These are phyloP conservation scores for Eudorcas thomsonii DNA, from an alignment of 2,113 vertebrate species.

Conservation along the genomic window DNA sequence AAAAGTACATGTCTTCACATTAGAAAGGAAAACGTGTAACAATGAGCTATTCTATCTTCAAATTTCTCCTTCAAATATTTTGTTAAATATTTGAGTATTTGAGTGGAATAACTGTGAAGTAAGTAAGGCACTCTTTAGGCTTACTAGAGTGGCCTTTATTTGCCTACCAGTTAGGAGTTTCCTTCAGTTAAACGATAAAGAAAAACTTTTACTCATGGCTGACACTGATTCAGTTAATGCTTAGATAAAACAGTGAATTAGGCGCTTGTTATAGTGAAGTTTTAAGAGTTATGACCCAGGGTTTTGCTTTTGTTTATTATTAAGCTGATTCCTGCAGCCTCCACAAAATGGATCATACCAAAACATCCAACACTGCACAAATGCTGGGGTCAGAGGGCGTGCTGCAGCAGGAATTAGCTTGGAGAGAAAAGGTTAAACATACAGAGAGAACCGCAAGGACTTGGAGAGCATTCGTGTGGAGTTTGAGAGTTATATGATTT, in stretches of 20 bases:
- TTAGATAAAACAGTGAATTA: neutral
- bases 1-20: neutral
- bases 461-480: neutral
- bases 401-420: neutral
- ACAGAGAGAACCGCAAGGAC: neutral
- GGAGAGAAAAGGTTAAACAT: neutral
- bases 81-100: neutral
- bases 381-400: neutral
- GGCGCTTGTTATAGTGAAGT: neutral
- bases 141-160: neutral
- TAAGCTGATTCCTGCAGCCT: neutral
- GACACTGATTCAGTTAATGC: neutral
- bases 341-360: neutral
- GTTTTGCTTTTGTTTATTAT: neutral
- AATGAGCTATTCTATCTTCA: neutral
- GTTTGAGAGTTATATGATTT: neutral
- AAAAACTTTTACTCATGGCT: neutral
- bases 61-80: constrained; percentile 7
- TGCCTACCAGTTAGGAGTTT: neutral
- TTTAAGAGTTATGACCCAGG: neutral
- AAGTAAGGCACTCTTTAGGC: neutral
- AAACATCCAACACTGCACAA: neutral
- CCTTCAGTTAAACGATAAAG: neutral
- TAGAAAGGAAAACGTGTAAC: neutral
- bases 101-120: neutral